phyloP scores from a whole-genome alignment of 92 coral and sea anemone species.

The Plumapathes pennacea region DNA sequence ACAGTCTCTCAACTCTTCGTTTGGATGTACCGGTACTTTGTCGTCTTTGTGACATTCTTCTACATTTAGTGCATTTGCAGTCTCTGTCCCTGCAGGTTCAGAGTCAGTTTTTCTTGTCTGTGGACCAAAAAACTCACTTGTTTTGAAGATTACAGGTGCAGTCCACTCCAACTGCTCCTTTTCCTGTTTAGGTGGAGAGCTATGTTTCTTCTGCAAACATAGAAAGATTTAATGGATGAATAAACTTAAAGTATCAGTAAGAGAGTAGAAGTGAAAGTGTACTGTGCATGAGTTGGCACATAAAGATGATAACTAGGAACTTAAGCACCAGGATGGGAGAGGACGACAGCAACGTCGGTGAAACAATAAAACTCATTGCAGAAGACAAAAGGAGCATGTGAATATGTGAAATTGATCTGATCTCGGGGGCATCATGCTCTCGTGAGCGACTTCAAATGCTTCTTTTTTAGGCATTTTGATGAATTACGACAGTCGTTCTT shows the following conservation, averaged over 20 bases:
- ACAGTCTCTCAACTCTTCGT: no score
- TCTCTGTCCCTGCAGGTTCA: not conserved
- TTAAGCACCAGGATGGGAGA: not conserved
- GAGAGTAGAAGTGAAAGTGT: no score
- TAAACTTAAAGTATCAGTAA: no score
- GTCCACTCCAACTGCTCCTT: slow-evolving; percentile 32
- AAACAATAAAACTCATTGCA: not conserved
- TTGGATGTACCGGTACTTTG: no score
- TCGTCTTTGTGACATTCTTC: no score
- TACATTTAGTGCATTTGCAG: no score
- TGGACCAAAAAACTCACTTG: slow-evolving; percentile 63
- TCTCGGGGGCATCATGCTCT: not conserved
- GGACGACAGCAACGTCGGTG: not conserved
- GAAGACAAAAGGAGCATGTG: no score
- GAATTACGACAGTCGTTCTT: no score
- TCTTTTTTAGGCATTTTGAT: no score
- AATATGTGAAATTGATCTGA: no score
- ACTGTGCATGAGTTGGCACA: no score
- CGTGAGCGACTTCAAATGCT: no score
- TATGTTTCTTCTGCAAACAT: slow-evolving; percentile 55
- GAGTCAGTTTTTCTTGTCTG: slow-evolving; percentile 1
- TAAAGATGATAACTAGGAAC: not conserved
- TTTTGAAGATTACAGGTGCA: slow-evolving; percentile 67
- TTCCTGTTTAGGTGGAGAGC: slow-evolving; percentile 41
- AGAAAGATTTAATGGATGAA: not conserved